Evolutionary conservation across 2,113 vertebrate genomes (phyloP).

Genomic region (Phocoena sinus): DNA sequence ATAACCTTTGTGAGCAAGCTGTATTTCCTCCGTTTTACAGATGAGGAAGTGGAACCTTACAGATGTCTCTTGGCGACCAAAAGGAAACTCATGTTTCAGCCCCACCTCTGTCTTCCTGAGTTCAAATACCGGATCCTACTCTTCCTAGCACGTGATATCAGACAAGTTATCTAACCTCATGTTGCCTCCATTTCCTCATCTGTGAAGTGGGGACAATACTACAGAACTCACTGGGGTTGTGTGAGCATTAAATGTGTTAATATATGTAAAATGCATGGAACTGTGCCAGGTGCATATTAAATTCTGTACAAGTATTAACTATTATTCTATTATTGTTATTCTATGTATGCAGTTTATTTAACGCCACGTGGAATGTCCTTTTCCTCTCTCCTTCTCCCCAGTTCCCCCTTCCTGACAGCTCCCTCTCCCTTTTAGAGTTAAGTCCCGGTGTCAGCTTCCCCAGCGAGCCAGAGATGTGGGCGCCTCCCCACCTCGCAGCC

Average conservation of each 20-base stretch:
- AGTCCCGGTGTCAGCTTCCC: neutral
- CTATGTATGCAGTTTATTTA: rapidly evolving
- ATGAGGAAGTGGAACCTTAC: neutral
- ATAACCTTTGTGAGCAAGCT: neutral
- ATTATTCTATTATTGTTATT: neutral
- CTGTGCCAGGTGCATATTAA: rapidly evolving
- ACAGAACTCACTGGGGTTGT: neutral
- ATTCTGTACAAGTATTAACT: neutral
- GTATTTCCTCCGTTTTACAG: neutral
- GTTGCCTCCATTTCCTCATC: neutral
- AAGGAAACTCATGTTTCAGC: neutral
- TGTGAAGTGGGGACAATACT: neutral
- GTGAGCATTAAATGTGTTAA: neutral
- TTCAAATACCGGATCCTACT: neutral
- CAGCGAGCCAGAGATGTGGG: rapidly evolving
- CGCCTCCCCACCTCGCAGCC: neutral
- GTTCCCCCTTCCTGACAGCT: neutral
- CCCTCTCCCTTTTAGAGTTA: neutral
- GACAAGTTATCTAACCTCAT: neutral
- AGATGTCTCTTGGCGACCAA: neutral
- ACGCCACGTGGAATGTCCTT: neutral
- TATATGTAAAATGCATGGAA: neutral
- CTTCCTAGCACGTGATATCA: rapidly evolving
- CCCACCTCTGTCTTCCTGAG: neutral
- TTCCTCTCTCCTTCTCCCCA: neutral